Evolutionary conservation across 2,113 vertebrate species (phyloP).

Genomic region (Etia nguti): DNA sequence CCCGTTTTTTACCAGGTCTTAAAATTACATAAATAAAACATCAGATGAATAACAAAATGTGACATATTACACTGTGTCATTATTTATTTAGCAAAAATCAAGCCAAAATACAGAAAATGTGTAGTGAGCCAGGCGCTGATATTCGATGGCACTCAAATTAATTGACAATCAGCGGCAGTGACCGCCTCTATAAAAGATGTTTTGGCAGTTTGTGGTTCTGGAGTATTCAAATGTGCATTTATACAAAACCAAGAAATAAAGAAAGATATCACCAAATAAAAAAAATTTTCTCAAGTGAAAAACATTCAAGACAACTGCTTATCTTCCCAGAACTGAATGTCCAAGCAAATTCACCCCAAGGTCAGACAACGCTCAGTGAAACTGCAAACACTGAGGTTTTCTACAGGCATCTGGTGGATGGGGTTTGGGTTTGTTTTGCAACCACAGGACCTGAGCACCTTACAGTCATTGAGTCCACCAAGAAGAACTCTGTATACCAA

Average conservation of each 20-base stretch:
- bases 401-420: fast-evolving
- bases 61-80: not conserved
- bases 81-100: not conserved
- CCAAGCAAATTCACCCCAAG: not conserved
- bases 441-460: not conserved
- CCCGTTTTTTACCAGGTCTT: not conserved
- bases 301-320: not conserved
- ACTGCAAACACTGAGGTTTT: not conserved
- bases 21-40: not conserved
- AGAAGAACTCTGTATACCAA: not conserved
- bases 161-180: not conserved
- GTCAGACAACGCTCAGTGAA: not conserved
- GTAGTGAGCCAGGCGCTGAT: not conserved
- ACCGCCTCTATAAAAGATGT: not conserved
- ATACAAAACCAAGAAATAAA: not conserved
- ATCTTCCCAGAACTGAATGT: not conserved
- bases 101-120: not conserved
- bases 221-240: not conserved
- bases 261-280: not conserved
- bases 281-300: not conserved
- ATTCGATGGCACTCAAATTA: not conserved
- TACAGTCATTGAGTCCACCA: too few species aligned
- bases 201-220: not conserved
- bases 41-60: not conserved
- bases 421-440: not conserved